These are phyloP conservation scores for Gobius niger DNA, from an alignment of 2,113 vertebrate genomes.

Conservation along the genomic window DNA sequence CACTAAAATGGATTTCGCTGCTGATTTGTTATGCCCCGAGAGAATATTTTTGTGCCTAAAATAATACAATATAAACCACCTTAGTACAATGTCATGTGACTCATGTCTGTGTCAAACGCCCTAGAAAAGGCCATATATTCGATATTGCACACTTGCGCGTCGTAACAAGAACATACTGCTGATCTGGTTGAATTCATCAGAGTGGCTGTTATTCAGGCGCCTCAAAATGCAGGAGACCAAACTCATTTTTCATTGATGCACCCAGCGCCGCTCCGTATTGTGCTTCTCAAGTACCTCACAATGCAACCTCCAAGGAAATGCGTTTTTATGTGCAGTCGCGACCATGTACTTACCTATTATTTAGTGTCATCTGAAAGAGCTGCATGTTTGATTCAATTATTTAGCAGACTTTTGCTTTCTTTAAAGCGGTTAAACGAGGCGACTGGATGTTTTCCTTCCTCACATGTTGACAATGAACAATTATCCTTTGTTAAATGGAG, in stretches of 20 bases:
- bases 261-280: background rate
- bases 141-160: background rate
- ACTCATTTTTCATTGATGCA: slow-evolving; percentile 8
- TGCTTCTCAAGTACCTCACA: background rate
- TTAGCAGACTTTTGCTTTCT: background rate
- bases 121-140: too few relatives aligned
- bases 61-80: too few relatives aligned
- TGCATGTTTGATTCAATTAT: background rate
- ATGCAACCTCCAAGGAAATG: background rate
- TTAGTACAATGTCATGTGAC: too few relatives aligned
- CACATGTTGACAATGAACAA: background rate
- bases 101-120: too few relatives aligned
- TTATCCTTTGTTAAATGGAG: slow-evolving; percentile 11
- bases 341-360: background rate
- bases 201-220: slow-evolving; percentile 5
- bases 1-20: too few relatives aligned
- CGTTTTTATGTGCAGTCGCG: background rate
- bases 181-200: background rate
- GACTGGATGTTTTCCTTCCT: slow-evolving; percentile 1
- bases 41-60: too few relatives aligned
- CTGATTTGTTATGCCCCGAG: too few relatives aligned
- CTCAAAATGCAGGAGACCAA: slow-evolving; percentile 11
- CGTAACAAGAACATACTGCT: background rate
- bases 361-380: background rate
- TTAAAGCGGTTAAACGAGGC: slow-evolving; percentile 2